Percentiles rank a stretch among this genome's conserved stretches.
Conservation (phyloP, 2,888 invertebrate species). For the Drosophila subsilvestris region DNA sequence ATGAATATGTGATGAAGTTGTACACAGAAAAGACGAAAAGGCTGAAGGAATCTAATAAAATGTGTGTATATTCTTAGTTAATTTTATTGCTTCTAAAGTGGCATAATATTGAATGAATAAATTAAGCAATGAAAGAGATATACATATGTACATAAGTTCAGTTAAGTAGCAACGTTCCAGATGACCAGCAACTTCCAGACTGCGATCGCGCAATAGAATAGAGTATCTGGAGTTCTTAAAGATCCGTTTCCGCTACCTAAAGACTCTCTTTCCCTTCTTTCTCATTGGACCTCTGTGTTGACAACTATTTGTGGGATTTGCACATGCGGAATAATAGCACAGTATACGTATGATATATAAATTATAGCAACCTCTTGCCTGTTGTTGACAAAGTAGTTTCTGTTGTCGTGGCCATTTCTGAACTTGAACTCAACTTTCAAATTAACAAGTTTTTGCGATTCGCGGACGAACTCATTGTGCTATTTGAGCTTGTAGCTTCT, state of each 20-base stretch:
- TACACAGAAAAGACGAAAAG: background rate
- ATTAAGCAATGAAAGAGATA: too few relatives aligned
- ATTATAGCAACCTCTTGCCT: constrained; percentile 33
- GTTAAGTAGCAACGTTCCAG: too few relatives aligned
- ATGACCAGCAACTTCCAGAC: too few relatives aligned
- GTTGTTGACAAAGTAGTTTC: constrained; percentile 15
- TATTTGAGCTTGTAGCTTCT: constrained; percentile 36
- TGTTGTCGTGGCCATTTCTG: constrained; percentile 36
- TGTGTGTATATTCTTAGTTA: background rate
- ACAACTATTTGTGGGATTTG: constrained; percentile 45
- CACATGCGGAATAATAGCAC: constrained; percentile 39
- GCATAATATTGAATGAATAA: too few relatives aligned
- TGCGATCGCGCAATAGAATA: background rate
- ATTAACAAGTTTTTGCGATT: constrained; percentile 62
- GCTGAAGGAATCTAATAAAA: background rate
- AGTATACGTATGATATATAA: constrained; percentile 44
- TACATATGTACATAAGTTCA: too few relatives aligned
- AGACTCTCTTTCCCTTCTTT: constrained; percentile 16
- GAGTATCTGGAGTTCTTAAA: constrained; percentile 30
- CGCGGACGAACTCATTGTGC: constrained; percentile 29
- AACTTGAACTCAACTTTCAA: constrained; percentile 48
- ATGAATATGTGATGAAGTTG: background rate
- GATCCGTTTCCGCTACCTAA: background rate
- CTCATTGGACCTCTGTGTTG: background rate
- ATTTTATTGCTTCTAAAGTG: background rate